Evolutionary conservation across 2,888 invertebrate species (phyloP), one percentile per base, ranked within the genome.

Genomic region (Thereva nobilitata): DNA sequence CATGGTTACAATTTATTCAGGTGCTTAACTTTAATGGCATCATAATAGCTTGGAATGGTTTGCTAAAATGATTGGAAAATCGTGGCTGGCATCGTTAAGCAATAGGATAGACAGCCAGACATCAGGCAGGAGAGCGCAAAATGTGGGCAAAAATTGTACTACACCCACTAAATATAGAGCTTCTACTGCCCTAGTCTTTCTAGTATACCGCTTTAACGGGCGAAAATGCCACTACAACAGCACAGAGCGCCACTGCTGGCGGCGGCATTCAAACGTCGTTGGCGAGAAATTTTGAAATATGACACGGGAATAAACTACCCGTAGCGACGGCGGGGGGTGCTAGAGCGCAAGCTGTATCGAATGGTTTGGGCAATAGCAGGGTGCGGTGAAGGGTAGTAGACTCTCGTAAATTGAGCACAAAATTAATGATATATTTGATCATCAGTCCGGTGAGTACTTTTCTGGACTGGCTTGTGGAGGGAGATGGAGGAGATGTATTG

Each of bases 51-150:
- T 57, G 70, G 70, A 64, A 71, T 71, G 71, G 70, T 68, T 70
- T 68, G 67, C 67, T 71, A 70, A 70, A 71, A 70, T 71, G 71
- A 71, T 71, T 71, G 71, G 71, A 70, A 71, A 71, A 71, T 71
- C 71, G 71, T 71, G 71, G 70, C 68, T 71, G 68, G 71, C 71
- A 71, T 71, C 57, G 57, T 67, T 57, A 59, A 67, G 68, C 52
- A 59, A 52, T 12, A 47, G 55, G 34, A 38, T 54, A 38, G 12
- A 40, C 41, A 55, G 55, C 23, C 41, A 41, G 55, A 42, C 23
- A 23, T 23, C 59, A 47, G 59, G 40, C 59, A 59, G 59, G 34
- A 5, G 34, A 35, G 52, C 6, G 34, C 47, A 47, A 34, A 7
- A 52, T 52, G 49, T 6, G 7, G 34, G 9, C 52, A 34, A 10